Evolutionary conservation across 2,888 invertebrate genomes (phyloP).

Genomic region (Noctua pronuba): DNA sequence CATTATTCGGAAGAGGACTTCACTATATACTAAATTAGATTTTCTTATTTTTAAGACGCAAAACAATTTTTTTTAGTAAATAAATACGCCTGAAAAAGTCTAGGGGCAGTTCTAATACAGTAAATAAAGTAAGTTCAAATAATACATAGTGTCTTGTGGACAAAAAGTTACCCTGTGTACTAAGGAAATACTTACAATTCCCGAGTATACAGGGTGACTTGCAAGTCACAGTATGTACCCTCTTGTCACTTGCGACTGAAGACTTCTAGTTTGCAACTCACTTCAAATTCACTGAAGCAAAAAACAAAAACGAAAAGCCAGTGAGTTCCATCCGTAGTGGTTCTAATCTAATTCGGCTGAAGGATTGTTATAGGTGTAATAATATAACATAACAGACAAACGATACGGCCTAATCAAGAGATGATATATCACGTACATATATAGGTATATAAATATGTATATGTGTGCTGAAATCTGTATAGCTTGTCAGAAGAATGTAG

Average conservation of each 20-base stretch:
- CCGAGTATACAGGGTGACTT: not conserved
- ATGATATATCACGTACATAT: constrained; percentile 40
- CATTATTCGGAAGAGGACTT: not conserved
- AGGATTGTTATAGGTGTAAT: constrained; percentile 63
- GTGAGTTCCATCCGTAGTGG: constrained; percentile 50
- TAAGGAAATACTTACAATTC: not conserved
- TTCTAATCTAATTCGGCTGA: constrained; percentile 63
- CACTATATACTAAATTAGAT: not conserved
- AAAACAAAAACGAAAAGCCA: constrained; percentile 9
- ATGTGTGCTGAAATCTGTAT: constrained; percentile 8
- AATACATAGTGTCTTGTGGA: no score
- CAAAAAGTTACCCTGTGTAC: not conserved
- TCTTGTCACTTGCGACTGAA: not conserved
- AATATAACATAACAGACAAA: constrained; percentile 52
- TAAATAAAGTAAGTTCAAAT: no score
- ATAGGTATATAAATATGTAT: constrained; percentile 7
- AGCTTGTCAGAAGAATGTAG: constrained; percentile 8
- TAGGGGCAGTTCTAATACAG: not conserved
- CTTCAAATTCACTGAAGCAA: not conserved
- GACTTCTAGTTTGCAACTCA: not conserved
- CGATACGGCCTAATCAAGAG: constrained; percentile 59
- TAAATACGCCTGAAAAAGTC: not conserved
- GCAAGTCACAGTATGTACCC: not conserved
- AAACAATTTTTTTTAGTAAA: not conserved
- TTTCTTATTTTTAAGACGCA: not conserved